A percentile compares a stretch with the other conserved stretches of the same genome.
Conservation (phyloP, 2,113 vertebrate species). For the Bujurquina vittata region DNA sequence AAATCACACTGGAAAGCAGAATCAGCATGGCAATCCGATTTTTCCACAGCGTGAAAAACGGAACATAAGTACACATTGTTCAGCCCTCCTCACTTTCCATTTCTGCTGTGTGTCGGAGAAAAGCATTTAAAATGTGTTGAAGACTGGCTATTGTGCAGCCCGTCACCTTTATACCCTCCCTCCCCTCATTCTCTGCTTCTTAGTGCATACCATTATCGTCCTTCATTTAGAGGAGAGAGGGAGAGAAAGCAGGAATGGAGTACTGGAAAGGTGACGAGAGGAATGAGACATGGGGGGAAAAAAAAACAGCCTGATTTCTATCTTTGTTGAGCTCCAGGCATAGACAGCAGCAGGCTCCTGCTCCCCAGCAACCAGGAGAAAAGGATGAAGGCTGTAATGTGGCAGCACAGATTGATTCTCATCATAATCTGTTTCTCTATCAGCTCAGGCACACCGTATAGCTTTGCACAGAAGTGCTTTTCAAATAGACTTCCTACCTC, state of each 20-base stretch:
- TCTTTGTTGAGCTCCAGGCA: conserved; percentile 48
- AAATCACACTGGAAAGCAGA: conserved; percentile 30
- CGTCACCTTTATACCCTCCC: conserved; percentile 45
- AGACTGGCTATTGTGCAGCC: conserved; percentile 66
- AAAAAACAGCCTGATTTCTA: conserved; percentile 30
- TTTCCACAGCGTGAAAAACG: conserved; percentile 52
- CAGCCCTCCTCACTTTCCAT: conserved; percentile 30
- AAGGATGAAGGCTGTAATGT: conserved; percentile 61
- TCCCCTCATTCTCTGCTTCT: conserved; percentile 27
- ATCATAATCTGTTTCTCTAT: conserved; percentile 53
- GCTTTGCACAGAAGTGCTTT: conserved; percentile 45
- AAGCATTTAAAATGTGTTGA: conserved; percentile 58
- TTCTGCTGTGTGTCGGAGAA: conserved; percentile 7
- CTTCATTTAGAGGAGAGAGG: conserved; percentile 27
- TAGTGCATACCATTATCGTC: conserved; percentile 40
- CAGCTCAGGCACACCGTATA: conserved; percentile 35
- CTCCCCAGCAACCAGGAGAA: conserved; percentile 46
- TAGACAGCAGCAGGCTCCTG: conserved; percentile 32
- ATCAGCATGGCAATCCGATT: conserved; percentile 57
- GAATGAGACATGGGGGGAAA: conserved; percentile 41
- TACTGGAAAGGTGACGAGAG: conserved; percentile 55
- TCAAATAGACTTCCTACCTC: conserved; percentile 50
- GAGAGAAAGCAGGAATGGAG: conserved; percentile 29
- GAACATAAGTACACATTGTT: conserved; percentile 26
- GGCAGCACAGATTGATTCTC: conserved; percentile 63